These are phyloP conservation scores for Anolis sagrei DNA, from an alignment of 2,113 vertebrate species.

Conservation along the genomic window DNA sequence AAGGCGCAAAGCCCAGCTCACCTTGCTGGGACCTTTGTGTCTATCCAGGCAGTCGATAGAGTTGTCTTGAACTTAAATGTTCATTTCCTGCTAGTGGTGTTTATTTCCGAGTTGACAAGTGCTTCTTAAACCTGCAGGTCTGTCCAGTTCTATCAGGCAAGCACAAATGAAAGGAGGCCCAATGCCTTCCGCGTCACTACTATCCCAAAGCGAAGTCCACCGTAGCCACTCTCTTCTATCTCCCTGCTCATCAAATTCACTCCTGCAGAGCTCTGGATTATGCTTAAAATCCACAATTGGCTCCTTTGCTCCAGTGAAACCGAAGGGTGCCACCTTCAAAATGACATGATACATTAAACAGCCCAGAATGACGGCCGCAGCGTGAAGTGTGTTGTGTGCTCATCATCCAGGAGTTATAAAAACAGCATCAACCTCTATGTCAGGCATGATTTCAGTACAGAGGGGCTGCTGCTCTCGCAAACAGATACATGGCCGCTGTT, in stretches of 20 bases:
- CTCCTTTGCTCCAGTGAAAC: accelerated
- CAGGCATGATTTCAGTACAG: background rate
- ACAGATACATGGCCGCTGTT: background rate
- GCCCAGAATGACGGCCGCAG: accelerated
- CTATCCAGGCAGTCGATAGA: background rate
- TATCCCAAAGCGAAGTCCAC: accelerated
- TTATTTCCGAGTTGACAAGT: background rate
- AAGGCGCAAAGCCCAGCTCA: too few relatives aligned
- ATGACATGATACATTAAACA: background rate
- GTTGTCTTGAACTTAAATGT: background rate
- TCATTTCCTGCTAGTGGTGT: background rate
- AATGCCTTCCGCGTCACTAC: background rate
- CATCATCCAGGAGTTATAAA: background rate
- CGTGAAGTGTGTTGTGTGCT: background rate
- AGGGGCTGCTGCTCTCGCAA: constrained; percentile 36
- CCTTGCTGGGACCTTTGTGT: background rate
- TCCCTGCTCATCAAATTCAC: accelerated
- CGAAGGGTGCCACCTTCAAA: background rate
- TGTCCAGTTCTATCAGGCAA: background rate
- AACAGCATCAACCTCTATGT: background rate
- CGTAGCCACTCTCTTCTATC: accelerated
- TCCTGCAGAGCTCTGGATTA: accelerated
- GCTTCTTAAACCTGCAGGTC: background rate
- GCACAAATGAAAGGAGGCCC: too few relatives aligned
- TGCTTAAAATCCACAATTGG: accelerated